These are phyloP conservation scores for Toxonevra muliebris DNA, from an alignment of 2,888 invertebrate species.

Conservation along the genomic window DNA sequence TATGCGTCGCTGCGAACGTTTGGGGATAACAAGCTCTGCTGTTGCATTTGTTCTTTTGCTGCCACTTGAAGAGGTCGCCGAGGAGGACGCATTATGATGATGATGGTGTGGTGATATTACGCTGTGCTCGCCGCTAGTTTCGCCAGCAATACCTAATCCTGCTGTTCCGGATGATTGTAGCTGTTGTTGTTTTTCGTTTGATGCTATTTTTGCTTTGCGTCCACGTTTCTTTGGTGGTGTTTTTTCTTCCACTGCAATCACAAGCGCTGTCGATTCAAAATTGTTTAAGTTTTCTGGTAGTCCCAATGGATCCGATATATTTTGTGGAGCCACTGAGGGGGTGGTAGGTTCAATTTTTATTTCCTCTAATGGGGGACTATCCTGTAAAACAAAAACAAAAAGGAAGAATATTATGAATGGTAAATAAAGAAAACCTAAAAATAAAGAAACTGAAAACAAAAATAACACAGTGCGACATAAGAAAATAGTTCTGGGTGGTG, in stretches of 20 bases:
- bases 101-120: constrained; percentile 35
- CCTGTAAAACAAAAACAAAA: constrained; percentile 21
- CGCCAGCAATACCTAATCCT: constrained; percentile 14
- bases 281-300: not conserved
- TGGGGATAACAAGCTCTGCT: constrained; percentile 49
- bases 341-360: constrained; percentile 45
- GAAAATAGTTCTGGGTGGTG: too few species aligned
- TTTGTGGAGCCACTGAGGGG: not conserved
- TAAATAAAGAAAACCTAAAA: too few species aligned
- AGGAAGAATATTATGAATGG: not conserved
- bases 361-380: constrained; percentile 43
- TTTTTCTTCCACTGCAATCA: constrained; percentile 48
- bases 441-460: too few species aligned
- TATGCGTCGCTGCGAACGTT: constrained; percentile 69
- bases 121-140: constrained; percentile 7
- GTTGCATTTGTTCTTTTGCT: constrained; percentile 67
- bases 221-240: constrained; percentile 63
- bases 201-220: constrained; percentile 56
- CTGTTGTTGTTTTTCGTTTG: constrained; percentile 25
- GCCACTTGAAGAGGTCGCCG: constrained; percentile 16
- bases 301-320: constrained; percentile 17
- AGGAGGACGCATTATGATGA: constrained; percentile 38
- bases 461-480: too few species aligned
- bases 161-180: constrained; percentile 17
- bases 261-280: constrained; percentile 15